Evolutionary conservation across 30 jellyfish, hydroid and myxozoan species (phyloP).

Genomic region (Cassiopea andromeda): DNA sequence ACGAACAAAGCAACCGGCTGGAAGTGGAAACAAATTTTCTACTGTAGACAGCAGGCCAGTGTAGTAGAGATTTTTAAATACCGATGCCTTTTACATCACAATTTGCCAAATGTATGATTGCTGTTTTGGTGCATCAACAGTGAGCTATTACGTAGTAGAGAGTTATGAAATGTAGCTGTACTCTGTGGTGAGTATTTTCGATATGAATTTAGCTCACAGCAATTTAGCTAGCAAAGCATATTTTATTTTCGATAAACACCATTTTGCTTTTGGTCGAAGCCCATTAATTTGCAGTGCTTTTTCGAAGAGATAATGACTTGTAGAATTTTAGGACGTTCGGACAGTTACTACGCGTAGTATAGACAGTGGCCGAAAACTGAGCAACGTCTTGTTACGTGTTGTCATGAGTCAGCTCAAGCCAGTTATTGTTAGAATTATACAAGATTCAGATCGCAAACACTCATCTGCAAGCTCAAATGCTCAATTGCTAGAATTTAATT

Average conservation of each 20-base stretch:
- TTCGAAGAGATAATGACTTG: too few species aligned
- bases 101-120: not conserved
- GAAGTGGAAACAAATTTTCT: constrained; percentile 42
- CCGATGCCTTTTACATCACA: not conserved
- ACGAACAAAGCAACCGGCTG: constrained; percentile 38
- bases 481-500: too few species aligned
- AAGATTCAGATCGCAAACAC: too few species aligned
- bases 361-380: too few species aligned
- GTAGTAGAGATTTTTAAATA: constrained; percentile 10
- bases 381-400: too few species aligned
- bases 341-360: too few species aligned
- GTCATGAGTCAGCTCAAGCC: too few species aligned
- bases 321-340: too few species aligned
- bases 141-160: not conserved
- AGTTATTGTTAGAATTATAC: too few species aligned
- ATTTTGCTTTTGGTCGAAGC: not conserved
- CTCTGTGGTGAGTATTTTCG: not conserved
- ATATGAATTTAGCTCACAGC: not conserved
- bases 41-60: constrained; percentile 29
- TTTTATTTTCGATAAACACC: not conserved
- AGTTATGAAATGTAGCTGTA: not conserved
- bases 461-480: too few species aligned
- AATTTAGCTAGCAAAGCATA: not conserved
- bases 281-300: too few species aligned
- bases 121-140: not conserved